Conservation (phyloP, 2,888 invertebrate species). For the Nymphalis urticae region DNA sequence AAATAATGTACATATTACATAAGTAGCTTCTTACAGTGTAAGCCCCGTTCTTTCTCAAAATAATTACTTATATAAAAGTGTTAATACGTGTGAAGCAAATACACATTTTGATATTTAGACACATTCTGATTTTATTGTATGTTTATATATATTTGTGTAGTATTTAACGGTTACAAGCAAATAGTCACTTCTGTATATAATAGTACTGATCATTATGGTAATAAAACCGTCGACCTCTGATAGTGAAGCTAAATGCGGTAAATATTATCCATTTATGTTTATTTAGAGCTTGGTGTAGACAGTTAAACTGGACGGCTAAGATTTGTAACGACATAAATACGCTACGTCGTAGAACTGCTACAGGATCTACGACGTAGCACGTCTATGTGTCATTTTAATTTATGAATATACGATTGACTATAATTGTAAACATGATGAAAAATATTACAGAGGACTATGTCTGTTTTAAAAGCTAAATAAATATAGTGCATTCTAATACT, state of each 20-base stretch:
- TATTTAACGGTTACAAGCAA: neutral
- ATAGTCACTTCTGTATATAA: neutral
- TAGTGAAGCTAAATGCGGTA: conserved; percentile 7
- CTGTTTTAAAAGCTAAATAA: too few relatives aligned
- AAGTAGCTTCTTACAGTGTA: too few relatives aligned
- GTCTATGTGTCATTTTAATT: neutral
- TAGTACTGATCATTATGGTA: conserved; percentile 1
- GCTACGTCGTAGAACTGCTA: conserved; percentile 46
- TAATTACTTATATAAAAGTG: too few relatives aligned
- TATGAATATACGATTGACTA: neutral
- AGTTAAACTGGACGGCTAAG: conserved; percentile 7
- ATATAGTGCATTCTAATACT: too few relatives aligned
- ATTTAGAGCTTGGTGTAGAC: conserved; percentile 2
- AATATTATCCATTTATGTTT: conserved; percentile 5
- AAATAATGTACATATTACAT: too few relatives aligned
- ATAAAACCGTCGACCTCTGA: neutral
- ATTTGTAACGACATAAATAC: conserved; percentile 16
- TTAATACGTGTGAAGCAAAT: too few relatives aligned
- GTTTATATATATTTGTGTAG: too few relatives aligned
- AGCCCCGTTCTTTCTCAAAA: too few relatives aligned
- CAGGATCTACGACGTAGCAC: conserved; percentile 41
- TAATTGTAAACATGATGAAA: too few relatives aligned
- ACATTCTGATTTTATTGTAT: too few relatives aligned
- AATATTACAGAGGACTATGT: too few relatives aligned
- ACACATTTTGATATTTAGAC: too few relatives aligned